Base-by-base conservation (phyloP, 2,888 invertebrate genomes). In the Crematogaster levior region DNA sequence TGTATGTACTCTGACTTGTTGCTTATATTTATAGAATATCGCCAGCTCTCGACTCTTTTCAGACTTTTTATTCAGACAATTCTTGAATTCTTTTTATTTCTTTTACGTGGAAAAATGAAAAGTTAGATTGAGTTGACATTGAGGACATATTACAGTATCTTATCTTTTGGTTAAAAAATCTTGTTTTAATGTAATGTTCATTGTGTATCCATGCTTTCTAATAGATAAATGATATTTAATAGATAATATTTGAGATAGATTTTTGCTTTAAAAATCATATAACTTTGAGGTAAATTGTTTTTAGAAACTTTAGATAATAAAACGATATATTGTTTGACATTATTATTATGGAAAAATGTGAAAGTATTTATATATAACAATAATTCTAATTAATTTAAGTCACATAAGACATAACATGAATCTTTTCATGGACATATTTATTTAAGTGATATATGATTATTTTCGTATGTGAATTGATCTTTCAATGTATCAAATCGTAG, bases 121-220 rank as follows among this genome's bases (percentile, higher is more conserved):
- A 43, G n/a, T 74, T 75, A 66, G 10, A 43, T 77, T 21, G 48
- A 53, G 4, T 68, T 15, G 21, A 43, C 30, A 68, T 68, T 68
- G 68, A 21, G 12, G 18, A 43, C n/a, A 21, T 51, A 24, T 74
- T 1, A 30, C 46, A 40, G 1, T 27, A n/a, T 74, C n/a, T 37
- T 40, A 27, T 75, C 65, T 37, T 12, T 24, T 6, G 24, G 18
- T 48, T 48, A 12, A 48, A 51, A 75, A n/a, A n/a, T 51, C n/a
- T 74, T 5, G 3, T 37, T 74, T 46, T 48, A 24, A 46, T 37
- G 3, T 37, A 34, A 37, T 27, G n/a, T 51, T 46, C 4, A 74
- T 34, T 61, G 0, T 0, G 0, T 2, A 12, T 27, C 12, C 37
- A 24, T n/a, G 2, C 4, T 74, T 48, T 63, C 3, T 34, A 34